phyloP scores from a whole-genome alignment of 2,113 vertebrate genomes.

The Ariopsis seemanni region DNA sequence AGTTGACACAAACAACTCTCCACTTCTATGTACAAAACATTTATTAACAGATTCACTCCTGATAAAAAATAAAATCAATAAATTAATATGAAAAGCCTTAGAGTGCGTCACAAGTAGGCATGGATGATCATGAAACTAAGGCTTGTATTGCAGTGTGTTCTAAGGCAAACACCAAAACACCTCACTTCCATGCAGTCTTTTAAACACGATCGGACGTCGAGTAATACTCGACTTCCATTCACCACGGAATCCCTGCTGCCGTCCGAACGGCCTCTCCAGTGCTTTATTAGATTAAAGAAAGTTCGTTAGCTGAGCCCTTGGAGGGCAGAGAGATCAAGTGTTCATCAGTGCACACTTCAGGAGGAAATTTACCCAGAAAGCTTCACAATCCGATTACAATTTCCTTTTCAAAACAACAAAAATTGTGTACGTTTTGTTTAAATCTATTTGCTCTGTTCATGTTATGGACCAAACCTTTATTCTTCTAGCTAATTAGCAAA shows the following conservation, averaged over 20 bases:
- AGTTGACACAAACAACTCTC: neutral
- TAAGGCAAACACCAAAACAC: slow-evolving; percentile 56
- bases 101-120: slow-evolving; percentile 62
- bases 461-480: neutral
- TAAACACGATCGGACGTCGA: neutral
- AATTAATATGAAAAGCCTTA: slow-evolving; percentile 69
- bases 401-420: neutral
- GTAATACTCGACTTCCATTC: neutral
- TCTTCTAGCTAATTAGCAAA: neutral
- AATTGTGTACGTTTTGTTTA: neutral
- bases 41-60: slow-evolving; percentile 70
- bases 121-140: slow-evolving; percentile 73
- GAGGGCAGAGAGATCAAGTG: neutral
- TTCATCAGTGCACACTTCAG: slow-evolving; percentile 13
- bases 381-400: neutral
- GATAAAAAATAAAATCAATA: slow-evolving; percentile 69
- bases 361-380: neutral
- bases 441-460: neutral
- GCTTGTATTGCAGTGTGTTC: slow-evolving; percentile 75
- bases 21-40: slow-evolving; percentile 59
- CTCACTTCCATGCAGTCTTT: slow-evolving; percentile 29
- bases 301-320: neutral
- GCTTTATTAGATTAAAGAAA: neutral
- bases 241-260: neutral
- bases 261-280: slow-evolving; percentile 3